Percentiles rank a stretch among this genome's conserved stretches.
Evolutionary conservation across 2,888 invertebrate genomes (phyloP).

Genomic region (Dexiosoma caninum): DNA sequence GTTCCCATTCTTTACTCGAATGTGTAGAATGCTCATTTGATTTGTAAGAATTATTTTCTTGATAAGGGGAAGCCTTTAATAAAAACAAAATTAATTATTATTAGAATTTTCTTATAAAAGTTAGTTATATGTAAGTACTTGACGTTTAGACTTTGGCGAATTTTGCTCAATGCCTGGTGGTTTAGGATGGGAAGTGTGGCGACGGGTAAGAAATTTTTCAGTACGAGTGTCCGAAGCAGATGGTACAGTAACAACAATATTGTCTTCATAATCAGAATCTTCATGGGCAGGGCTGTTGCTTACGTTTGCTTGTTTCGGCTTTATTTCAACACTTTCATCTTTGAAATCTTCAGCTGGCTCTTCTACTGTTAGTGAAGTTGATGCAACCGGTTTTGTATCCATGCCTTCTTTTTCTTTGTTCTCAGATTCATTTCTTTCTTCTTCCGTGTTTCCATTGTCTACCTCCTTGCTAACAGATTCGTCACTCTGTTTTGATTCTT

Average conservation of each 20-base stretch:
- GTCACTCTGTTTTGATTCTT: constrained; percentile 21
- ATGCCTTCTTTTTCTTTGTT: constrained; percentile 5
- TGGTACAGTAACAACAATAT: constrained; percentile 81
- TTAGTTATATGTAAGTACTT: constrained; percentile 39
- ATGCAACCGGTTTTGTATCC: not conserved
- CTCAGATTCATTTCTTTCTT: constrained; percentile 35
- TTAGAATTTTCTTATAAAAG: not conserved
- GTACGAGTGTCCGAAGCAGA: constrained; percentile 70
- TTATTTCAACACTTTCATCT: constrained; percentile 38
- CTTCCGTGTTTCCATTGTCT: not conserved
- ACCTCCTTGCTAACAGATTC: constrained; percentile 7
- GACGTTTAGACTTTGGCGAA: constrained; percentile 63
- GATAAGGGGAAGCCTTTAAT: constrained; percentile 21
- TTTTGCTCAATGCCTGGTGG: constrained; percentile 78
- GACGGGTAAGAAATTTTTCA: constrained; percentile 65
- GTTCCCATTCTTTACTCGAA: constrained; percentile 51
- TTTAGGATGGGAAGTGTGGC: constrained; percentile 72
- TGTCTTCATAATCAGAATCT: constrained; percentile 81
- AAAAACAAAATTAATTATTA: not conserved
- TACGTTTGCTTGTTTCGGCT: constrained; percentile 10
- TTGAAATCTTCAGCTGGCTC: not conserved
- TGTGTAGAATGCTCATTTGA: constrained; percentile 17
- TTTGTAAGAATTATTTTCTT: constrained; percentile 48
- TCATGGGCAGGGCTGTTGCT: constrained; percentile 71
- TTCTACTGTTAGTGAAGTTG: not conserved